Evolutionary conservation across 2,797 vertebrate species (phyloP).

Genomic region (Acrossocheilus fasciatus): DNA sequence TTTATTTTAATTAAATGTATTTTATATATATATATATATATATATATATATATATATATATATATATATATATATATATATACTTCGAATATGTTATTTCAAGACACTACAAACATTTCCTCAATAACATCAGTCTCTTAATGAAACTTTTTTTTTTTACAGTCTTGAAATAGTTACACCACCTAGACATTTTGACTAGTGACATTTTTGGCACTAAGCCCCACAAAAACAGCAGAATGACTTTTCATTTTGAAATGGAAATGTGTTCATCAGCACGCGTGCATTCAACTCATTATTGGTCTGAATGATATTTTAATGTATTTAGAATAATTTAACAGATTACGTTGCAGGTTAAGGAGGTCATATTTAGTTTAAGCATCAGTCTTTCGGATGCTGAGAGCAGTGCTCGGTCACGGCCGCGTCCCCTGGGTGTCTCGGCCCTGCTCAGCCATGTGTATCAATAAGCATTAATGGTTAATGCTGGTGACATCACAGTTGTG

Average conservation of each 20-base stretch:
- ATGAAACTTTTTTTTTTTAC: neutral
- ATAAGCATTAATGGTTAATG: slow-evolving; percentile 73
- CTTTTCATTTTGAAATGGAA: neutral
- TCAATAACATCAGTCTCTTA: neutral
- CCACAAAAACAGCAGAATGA: neutral
- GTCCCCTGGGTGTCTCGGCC: slow-evolving; percentile 38
- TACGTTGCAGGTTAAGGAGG: neutral
- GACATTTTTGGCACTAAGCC: neutral
- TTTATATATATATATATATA: neutral
- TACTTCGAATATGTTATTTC: neutral
- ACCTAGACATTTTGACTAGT: neutral
- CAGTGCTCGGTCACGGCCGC: slow-evolving; percentile 27
- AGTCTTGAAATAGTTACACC: neutral
- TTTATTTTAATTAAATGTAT: neutral
- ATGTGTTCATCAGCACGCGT: neutral
- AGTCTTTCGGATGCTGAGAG: slow-evolving; percentile 11
- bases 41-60: neutral
- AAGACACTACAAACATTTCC: neutral
- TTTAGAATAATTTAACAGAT: neutral
- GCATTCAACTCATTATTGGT: neutral
- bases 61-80: neutral
- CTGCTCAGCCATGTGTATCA: slow-evolving; percentile 72
- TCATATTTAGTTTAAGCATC: neutral
- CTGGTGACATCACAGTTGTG: slow-evolving; percentile 73
- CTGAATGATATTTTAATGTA: neutral